Base-by-base conservation (phyloP, 2,888 invertebrate genomes). In the Drosophila anomelani region DNA sequence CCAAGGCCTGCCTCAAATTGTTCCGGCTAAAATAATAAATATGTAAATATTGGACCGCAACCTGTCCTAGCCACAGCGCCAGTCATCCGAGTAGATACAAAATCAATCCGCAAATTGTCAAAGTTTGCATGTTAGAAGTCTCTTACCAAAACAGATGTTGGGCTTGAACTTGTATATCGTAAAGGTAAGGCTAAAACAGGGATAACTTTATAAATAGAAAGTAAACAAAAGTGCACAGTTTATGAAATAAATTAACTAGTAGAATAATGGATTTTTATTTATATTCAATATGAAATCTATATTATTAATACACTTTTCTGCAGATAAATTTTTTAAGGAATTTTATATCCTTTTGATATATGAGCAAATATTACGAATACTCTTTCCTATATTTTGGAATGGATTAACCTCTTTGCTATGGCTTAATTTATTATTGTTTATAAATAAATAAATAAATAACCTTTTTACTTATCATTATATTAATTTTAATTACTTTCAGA, bases 21-120 rank as follows among this genome's bases (percentile, higher is more conserved):
- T 20, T 76, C 29, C 6, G 23, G n/a, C 69, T 26, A 54, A 56
- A 75, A 75, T 62, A 76, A 75, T 76, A 62, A 75, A 75, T 62
- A 75, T 69, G 60, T 54, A 76, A 70, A 61, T 55, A 75, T 62
- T 62, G 12, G 47, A 23, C 32, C 39, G 38, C 67, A 47, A 56
- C 39, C 32, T 62, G 47, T 38, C 23, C 32, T 46, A 4, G 46
- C 12, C 58, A 58, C 41, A 44, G 26, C 4, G 20, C 29, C 60
- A 58, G 59, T n/a, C 57, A 44, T 43, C 58, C 43, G 32, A n/a
- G n/a, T 23, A 23, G 23, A 41, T 23, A 54, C 12, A 58, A 54
- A 57, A 66, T 58, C 67, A 58, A 64, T 63, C 53, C 46, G 43
- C 57, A 44, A 59, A 29, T 29, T 49, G 62, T 49, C 63, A 15